Percentiles rank a stretch among this genome's conserved stretches.
Evolutionary conservation across 2,797 vertebrate species (phyloP).

Genomic region (Macroramphosus scolopax): DNA sequence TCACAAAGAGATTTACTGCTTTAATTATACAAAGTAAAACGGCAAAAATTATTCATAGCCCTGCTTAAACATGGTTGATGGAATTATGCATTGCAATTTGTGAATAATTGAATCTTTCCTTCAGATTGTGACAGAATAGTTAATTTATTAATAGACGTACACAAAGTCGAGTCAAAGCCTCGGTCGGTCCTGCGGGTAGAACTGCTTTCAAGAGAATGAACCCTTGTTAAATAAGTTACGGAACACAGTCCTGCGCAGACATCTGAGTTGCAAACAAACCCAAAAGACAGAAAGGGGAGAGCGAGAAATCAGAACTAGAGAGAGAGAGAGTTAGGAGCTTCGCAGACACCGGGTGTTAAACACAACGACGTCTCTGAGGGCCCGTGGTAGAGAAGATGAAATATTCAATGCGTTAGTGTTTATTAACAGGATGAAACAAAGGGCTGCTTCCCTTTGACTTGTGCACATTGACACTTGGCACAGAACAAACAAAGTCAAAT

Average conservation of each 20-base stretch:
- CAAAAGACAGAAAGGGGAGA: constrained; percentile 60
- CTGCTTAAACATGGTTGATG: constrained; percentile 77
- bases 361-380: constrained; percentile 71
- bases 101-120: constrained; percentile 83
- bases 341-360: constrained; percentile 69
- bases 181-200: constrained; percentile 77
- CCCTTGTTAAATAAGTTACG: constrained; percentile 82
- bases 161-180: constrained; percentile 80
- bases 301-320: constrained; percentile 28
- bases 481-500: constrained; percentile 82
- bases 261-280: constrained; percentile 75
- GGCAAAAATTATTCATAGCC: constrained; percentile 77
- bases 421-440: constrained; percentile 84
- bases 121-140: constrained; percentile 81
- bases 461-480: constrained; percentile 81
- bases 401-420: constrained; percentile 81
- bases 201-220: constrained; percentile 78
- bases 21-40: constrained; percentile 81
- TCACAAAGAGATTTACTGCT: constrained; percentile 80
- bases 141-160: constrained; percentile 84
- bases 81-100: constrained; percentile 80
- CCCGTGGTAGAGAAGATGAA: constrained; percentile 72
- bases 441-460: constrained; percentile 83
- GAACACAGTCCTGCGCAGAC: constrained; percentile 67
- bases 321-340: constrained; percentile 39